These are phyloP conservation scores for Borostomias antarcticus DNA, from an alignment of 2,797 vertebrate genomes.

Conservation along the genomic window DNA sequence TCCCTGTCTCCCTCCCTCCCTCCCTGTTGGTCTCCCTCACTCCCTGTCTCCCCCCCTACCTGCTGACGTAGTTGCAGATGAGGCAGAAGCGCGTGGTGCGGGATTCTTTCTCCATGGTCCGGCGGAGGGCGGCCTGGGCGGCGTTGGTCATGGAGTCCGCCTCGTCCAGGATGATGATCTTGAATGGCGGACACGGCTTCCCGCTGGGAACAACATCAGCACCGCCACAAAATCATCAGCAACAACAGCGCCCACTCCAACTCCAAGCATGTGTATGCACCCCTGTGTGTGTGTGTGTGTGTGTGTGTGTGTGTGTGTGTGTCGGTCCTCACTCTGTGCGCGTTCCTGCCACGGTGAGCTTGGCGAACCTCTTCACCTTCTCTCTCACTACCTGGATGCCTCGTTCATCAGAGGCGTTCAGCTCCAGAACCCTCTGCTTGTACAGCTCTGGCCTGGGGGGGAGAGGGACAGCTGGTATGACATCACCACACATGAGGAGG, in stretches of 20 bases:
- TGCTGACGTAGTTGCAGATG: slow-evolving; percentile 97
- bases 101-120: slow-evolving; percentile 98
- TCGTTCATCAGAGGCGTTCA: slow-evolving; percentile 97
- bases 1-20: background rate
- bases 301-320: slow-evolving; percentile 3
- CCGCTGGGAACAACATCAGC: slow-evolving; percentile 72
- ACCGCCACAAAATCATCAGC: background rate
- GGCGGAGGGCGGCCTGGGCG: slow-evolving; percentile 93
- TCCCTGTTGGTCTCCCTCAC: background rate
- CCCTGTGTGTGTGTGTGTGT: slow-evolving; percentile 15
- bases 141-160: slow-evolving; percentile 96
- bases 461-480: background rate
- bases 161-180: slow-evolving; percentile 98
- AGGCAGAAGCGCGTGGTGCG: slow-evolving; percentile 97
- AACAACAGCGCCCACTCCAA: background rate
- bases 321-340: slow-evolving; percentile 87
- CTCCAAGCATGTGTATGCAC: too few species aligned
- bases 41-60: slow-evolving; percentile 79
- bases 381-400: slow-evolving; percentile 95
- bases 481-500: too few species aligned
- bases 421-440: slow-evolving; percentile 90
- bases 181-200: slow-evolving; percentile 95
- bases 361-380: slow-evolving; percentile 95
- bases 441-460: slow-evolving; percentile 85
- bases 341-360: slow-evolving; percentile 88